Conservation (phyloP, 2,797 vertebrate genomes). For the Taenioides sp. region DNA sequence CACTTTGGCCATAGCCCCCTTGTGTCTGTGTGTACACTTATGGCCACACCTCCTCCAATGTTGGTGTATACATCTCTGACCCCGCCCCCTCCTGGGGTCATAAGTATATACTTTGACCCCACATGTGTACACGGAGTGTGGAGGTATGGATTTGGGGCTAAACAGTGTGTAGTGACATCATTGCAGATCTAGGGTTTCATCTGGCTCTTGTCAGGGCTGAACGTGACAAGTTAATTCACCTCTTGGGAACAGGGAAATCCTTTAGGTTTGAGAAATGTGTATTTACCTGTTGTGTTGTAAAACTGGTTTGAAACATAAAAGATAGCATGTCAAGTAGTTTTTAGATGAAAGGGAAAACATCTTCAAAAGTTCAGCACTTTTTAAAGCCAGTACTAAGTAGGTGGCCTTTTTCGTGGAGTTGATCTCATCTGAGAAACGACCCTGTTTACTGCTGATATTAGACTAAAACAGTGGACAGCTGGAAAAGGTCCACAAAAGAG, state of each 20-base stretch:
- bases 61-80: too few relatives aligned
- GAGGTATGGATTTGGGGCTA: constrained; percentile 47
- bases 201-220: constrained; percentile 28
- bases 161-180: constrained; percentile 40
- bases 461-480: too few relatives aligned
- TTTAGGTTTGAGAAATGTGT: not conserved
- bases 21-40: too few relatives aligned
- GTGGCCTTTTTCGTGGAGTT: too few relatives aligned
- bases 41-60: constrained; percentile 1
- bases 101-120: not conserved
- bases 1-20: not conserved
- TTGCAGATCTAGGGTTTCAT: constrained; percentile 37
- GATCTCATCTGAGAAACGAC: too few relatives aligned
- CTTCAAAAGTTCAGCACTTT: too few relatives aligned
- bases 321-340: not conserved
- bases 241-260: not conserved
- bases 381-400: too few relatives aligned
- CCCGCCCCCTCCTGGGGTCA: constrained; percentile 13
- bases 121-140: not conserved
- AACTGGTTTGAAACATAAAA: not conserved
- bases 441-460: too few relatives aligned
- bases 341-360: not conserved
- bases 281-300: not conserved
- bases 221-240: not conserved
- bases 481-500: too few relatives aligned